Conservation (phyloP, 2,797 vertebrate species). For the Oryzias dopingdopingensis region DNA sequence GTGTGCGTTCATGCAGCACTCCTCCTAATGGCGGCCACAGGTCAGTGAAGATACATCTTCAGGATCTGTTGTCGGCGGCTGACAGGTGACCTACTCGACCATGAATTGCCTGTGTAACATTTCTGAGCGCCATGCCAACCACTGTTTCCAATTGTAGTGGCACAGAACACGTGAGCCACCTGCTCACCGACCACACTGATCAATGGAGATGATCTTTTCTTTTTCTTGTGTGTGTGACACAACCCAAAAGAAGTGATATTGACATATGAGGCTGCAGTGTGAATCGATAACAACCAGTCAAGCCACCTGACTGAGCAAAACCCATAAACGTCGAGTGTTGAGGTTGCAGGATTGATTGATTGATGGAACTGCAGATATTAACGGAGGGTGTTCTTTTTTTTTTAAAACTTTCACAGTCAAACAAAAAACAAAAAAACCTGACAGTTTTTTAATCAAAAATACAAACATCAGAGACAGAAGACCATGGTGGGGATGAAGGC, state of each 20-base stretch:
- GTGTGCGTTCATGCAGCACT: slow-evolving; percentile 17
- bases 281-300: slow-evolving; percentile 86
- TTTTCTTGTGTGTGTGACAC: slow-evolving; percentile 61
- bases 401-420: slow-evolving; percentile 1
- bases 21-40: slow-evolving; percentile 60
- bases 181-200: slow-evolving; percentile 84
- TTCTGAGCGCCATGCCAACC: slow-evolving; percentile 69
- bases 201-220: slow-evolving; percentile 89
- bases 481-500: neutral
- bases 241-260: slow-evolving; percentile 88
- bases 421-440: slow-evolving; percentile 8
- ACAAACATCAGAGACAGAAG: slow-evolving; percentile 1
- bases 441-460: neutral
- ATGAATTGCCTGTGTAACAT: slow-evolving; percentile 69
- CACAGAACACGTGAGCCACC: slow-evolving; percentile 78
- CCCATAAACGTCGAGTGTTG: slow-evolving; percentile 86
- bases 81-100: slow-evolving; percentile 74
- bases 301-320: slow-evolving; percentile 87
- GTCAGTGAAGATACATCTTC: slow-evolving; percentile 71
- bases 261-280: slow-evolving; percentile 87
- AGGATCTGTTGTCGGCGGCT: slow-evolving; percentile 66
- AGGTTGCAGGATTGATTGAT: slow-evolving; percentile 90
- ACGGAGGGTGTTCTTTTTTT: slow-evolving; percentile 58
- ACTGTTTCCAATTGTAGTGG: slow-evolving; percentile 78
- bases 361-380: slow-evolving; percentile 81